Evolutionary conservation across 2,113 vertebrate genomes (phyloP).

Genomic region (Empidonax traillii): DNA sequence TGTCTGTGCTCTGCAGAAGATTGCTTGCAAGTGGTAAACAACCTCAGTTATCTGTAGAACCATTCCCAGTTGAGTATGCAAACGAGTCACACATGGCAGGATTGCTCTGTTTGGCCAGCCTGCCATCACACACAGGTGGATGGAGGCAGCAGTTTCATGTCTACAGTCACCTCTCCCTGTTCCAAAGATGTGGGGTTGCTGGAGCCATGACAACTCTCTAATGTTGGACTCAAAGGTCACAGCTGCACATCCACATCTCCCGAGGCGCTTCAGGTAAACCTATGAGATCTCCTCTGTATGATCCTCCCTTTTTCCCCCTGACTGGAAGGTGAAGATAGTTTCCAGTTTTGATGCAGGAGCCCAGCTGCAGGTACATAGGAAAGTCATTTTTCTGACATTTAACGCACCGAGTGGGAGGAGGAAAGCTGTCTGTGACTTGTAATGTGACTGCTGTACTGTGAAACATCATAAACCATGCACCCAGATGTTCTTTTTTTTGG

Average conservation of each 20-base stretch:
- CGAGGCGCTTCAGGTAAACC: no score
- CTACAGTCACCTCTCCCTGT: not conserved
- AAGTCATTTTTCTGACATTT: not conserved
- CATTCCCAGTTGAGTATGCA: not conserved
- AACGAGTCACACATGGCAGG: rapidly evolving
- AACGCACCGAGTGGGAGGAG: not conserved
- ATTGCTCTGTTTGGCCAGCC: not conserved
- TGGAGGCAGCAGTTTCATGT: not conserved
- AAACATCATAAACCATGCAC: not conserved
- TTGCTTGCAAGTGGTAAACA: not conserved
- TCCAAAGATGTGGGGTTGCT: rapidly evolving
- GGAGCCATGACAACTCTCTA: not conserved
- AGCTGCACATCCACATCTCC: not conserved
- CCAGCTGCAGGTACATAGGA: not conserved
- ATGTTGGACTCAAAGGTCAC: rapidly evolving
- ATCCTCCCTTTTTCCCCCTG: rapidly evolving
- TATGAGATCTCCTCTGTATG: not conserved
- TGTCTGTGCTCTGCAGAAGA: not conserved
- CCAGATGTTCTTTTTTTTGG: not conserved
- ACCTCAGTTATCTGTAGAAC: not conserved
- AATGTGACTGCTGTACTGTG: rapidly evolving
- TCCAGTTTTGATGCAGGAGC: not conserved
- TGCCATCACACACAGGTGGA: rapidly evolving
- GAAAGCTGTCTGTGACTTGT: not conserved
- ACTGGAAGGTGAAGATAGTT: not conserved